Percentiles rank a stretch among this genome's conserved stretches.
Evolutionary conservation across 2,113 vertebrate genomes (phyloP).

Genomic region (Chrysochloris asiatica): DNA sequence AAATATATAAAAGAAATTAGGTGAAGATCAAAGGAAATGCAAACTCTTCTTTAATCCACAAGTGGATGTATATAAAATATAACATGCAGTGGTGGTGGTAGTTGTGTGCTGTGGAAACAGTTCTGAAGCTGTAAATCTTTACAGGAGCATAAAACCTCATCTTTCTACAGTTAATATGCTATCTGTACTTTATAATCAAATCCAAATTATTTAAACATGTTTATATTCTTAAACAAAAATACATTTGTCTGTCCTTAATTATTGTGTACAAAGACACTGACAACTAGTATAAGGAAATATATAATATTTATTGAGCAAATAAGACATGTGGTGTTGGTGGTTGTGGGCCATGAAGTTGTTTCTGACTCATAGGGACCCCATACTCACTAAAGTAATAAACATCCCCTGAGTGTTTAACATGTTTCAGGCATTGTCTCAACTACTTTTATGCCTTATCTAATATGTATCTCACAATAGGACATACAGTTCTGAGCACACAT

Average conservation of each 20-base stretch:
- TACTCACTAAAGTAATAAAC: not conserved
- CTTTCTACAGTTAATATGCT: too few species aligned
- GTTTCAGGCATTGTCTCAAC: not conserved
- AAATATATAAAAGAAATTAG: not conserved
- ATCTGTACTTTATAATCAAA: conserved; percentile 3
- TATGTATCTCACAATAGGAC: not conserved
- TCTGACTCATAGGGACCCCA: too few species aligned
- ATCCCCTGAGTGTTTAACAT: not conserved
- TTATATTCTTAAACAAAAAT: conserved; percentile 13
- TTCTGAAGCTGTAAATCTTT: too few species aligned
- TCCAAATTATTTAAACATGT: not conserved
- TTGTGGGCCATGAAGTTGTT: too few species aligned
- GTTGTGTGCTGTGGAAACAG: too few species aligned
- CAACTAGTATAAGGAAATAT: conserved; percentile 7
- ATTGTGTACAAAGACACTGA: not conserved
- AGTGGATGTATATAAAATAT: not conserved
- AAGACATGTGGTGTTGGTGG: not conserved
- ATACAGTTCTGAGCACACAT: not conserved
- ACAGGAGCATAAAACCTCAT: too few species aligned
- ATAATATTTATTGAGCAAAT: not conserved
- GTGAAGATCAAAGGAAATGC: not conserved
- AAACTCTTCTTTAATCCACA: not conserved
- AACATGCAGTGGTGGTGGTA: too few species aligned
- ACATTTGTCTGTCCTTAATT: not conserved
- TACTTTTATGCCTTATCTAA: not conserved